Evolutionary conservation across 2,113 vertebrate genomes (phyloP), one percentile per base, ranked within the genome.

Genomic region (Diadophis punctatus): DNA sequence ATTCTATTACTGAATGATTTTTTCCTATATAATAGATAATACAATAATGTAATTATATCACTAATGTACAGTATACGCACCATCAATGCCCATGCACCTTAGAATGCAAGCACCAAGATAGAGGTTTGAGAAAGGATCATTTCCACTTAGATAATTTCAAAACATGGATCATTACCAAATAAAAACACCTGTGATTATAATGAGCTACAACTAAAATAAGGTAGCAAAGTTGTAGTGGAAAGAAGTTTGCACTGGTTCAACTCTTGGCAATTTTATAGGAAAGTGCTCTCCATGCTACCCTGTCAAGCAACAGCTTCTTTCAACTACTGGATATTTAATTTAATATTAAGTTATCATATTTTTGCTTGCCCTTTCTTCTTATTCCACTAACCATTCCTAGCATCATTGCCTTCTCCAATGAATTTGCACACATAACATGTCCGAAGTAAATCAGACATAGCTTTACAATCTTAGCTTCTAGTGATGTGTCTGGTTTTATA

Each of bases 181-280:
- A 74, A 74, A 74, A 74, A 39, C 2, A 20, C n/a, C 68, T 34
- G 16, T 74, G 5, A 74, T 34, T 74, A 8, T 74, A 74, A 18
- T 74, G n/a, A 74, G n/a, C 68, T 20, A 74, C 14, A 20, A 20
- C 16, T 74, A 74, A 16, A 74, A 74, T 34, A 74, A 34, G 16
- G 18, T 60, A 88, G n/a, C 87, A 92, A 55, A 43, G 14, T 53
- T 87, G 27, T 39, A 8, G 30, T 84, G 55, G 46, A 93, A 90
- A 93, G 93, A 16, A 8, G 80, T 95, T 91, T 93, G 74, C 84
- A 18, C n/a, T n/a, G n/a, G n/a, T n/a, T n/a, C 27, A 63, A n/a
- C 27, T 63, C 27, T 63, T 63, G 60, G 30, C 27, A 63, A 63
- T 9, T 63, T 30, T 30, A 63, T 12, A 63, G 27, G 27, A 30